A percentile compares a stretch with the other conserved stretches of the same genome.
Conservation (phyloP, 2,888 invertebrate genomes). For the Endotricha flammealis region DNA sequence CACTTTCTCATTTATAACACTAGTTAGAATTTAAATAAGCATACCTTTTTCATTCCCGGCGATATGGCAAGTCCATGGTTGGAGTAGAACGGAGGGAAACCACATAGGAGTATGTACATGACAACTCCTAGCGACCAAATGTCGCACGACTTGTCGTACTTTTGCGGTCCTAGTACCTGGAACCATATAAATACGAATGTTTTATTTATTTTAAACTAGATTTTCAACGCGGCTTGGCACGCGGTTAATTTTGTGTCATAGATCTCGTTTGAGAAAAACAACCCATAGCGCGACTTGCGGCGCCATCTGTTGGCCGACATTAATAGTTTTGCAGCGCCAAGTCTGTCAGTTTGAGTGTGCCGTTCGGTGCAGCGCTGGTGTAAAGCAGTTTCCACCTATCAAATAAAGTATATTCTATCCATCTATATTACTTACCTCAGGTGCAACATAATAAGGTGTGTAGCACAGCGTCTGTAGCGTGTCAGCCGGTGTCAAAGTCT, state of each 20-base stretch:
- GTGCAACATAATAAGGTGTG: constrained; percentile 97
- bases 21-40: neutral
- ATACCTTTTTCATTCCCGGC: constrained; percentile 97
- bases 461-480: constrained; percentile 98
- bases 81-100: constrained; percentile 99
- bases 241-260: no score
- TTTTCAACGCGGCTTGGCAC: no score
- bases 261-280: no score
- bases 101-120: constrained; percentile 99
- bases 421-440: constrained; percentile 48
- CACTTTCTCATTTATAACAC: no score
- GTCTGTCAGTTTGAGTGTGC: no score
- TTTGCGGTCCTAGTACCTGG: constrained; percentile 96
- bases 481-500: constrained; percentile 87
- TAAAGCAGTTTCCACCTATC: no score
- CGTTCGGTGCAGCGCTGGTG: no score
- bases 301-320: no score
- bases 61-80: constrained; percentile 98
- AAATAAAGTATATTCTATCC: neutral
- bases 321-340: no score
- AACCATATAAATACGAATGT: no score
- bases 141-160: constrained; percentile 99
- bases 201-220: no score
- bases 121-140: constrained; percentile 99
- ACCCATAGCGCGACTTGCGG: no score